Conservation (phyloP, 92 coral and sea anemone species). For the Paragorgia papillata region DNA sequence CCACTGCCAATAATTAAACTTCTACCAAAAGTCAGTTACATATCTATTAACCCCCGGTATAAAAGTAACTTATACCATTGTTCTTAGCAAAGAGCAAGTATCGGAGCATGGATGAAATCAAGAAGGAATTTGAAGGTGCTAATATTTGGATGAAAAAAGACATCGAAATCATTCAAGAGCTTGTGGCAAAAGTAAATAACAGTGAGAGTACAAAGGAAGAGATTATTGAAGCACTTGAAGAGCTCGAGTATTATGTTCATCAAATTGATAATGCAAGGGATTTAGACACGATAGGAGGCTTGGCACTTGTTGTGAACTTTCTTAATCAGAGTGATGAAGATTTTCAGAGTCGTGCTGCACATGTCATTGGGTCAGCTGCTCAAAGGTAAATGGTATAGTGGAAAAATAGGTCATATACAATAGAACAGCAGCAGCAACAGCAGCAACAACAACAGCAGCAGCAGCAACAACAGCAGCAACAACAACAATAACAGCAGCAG, state of each 20-base stretch:
- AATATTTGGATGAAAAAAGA: constrained; percentile 86
- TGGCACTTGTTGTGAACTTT: constrained; percentile 65
- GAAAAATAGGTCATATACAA: neutral
- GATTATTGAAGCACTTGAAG: constrained; percentile 72
- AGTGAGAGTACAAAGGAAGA: constrained; percentile 62
- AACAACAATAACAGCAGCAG: too few species aligned
- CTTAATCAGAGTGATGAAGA: constrained; percentile 76
- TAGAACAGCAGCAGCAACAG: too few species aligned
- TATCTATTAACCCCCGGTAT: too few species aligned
- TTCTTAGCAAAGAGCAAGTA: constrained; percentile 62
- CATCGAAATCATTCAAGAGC: constrained; percentile 74
- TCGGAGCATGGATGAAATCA: constrained; percentile 83
- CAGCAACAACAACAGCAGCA: too few species aligned
- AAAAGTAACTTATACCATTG: too few species aligned
- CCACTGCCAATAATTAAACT: too few species aligned
- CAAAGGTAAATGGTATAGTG: constrained; percentile 66
- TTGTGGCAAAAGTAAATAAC: constrained; percentile 64
- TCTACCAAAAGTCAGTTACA: too few species aligned
- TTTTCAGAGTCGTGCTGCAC: constrained; percentile 65
- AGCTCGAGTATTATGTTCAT: constrained; percentile 89
- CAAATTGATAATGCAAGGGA: constrained; percentile 97
- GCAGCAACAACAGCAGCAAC: too few species aligned
- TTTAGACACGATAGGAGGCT: constrained; percentile 82
- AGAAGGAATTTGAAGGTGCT: constrained; percentile 82
- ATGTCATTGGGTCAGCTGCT: constrained; percentile 93